Conservation (phyloP, 2,113 vertebrate species). For the Urocynchramus pylzowi region DNA sequence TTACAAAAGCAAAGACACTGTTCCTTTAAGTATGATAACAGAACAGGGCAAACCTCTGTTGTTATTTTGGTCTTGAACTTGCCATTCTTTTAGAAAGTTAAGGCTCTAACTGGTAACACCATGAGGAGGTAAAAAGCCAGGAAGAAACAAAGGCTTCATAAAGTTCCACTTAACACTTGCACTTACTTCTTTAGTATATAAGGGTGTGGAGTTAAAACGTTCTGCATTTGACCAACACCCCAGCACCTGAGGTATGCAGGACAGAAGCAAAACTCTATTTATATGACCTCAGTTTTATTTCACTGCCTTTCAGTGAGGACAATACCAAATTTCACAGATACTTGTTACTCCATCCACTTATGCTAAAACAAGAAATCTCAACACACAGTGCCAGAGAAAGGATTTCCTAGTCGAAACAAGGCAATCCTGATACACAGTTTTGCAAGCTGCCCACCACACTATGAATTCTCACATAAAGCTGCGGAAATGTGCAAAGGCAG, state of each 20-base stretch:
- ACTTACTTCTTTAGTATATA: neutral
- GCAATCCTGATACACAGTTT: neutral
- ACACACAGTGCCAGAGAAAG: neutral
- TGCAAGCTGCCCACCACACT: neutral
- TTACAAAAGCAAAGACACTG: neutral
- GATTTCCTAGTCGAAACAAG: neutral
- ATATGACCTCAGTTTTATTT: neutral
- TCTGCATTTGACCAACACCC: neutral
- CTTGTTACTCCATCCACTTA: neutral
- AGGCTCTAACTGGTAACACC: neutral
- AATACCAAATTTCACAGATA: neutral
- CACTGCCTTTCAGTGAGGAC: neutral
- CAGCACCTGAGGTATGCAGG: neutral
- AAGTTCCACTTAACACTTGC: neutral
- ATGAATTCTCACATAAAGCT: neutral
- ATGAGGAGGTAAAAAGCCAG: neutral
- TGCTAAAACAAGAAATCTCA: neutral
- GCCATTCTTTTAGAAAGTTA: neutral
- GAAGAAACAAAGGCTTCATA: neutral
- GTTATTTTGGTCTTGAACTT: neutral
- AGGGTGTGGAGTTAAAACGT: neutral
- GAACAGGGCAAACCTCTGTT: neutral
- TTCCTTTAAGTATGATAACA: neutral
- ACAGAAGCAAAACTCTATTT: neutral
- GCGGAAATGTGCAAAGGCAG: neutral